Evolutionary conservation across 2,797 vertebrate genomes (phyloP).

Genomic region (Periparus ater): DNA sequence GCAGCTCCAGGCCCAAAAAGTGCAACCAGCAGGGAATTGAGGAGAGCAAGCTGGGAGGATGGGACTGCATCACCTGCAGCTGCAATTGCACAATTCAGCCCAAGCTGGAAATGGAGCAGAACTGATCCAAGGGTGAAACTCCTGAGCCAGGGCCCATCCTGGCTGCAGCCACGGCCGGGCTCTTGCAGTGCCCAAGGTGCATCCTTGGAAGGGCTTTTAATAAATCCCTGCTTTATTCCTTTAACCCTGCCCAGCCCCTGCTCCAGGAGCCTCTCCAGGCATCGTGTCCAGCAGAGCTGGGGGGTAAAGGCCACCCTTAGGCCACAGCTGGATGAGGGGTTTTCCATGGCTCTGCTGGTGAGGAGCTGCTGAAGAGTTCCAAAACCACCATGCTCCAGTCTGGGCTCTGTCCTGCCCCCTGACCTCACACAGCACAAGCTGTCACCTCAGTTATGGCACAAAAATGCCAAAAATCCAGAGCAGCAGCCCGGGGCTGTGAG

Average conservation of each 20-base stretch:
- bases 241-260: background rate
- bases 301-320: background rate
- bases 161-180: no score
- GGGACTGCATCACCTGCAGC: no score
- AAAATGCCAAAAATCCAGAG: background rate
- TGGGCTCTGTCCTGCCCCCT: background rate
- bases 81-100: no score
- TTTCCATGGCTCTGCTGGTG: background rate
- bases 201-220: background rate
- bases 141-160: no score
- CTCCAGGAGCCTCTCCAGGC: background rate
- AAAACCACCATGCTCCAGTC: accelerated
- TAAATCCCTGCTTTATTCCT: background rate
- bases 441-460: no score
- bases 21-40: no score
- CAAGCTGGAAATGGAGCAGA: no score
- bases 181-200: no score
- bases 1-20: no score
- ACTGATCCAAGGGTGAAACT: no score
- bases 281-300: no score
- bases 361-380: background rate
- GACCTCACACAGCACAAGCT: background rate
- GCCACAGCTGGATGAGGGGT: accelerated
- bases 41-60: no score
- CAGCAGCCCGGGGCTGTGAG: background rate